Conservation (phyloP, 2,888 invertebrate genomes). For the Philereme transversata region DNA sequence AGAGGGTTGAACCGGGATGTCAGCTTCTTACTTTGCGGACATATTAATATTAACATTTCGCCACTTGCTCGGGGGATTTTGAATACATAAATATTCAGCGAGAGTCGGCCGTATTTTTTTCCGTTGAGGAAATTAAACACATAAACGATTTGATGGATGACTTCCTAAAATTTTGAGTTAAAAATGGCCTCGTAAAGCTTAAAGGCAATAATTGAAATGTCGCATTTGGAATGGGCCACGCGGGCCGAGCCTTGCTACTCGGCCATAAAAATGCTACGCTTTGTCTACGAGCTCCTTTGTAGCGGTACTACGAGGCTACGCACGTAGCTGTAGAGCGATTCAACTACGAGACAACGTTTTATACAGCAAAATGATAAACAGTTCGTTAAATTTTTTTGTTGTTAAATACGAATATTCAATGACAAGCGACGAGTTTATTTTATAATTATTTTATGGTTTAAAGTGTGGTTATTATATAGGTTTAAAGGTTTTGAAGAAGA, state of each 20-base stretch:
- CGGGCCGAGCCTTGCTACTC: constrained; percentile 2
- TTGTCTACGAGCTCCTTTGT: constrained; percentile 36
- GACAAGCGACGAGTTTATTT: no score
- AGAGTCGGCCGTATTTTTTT: constrained; percentile 22
- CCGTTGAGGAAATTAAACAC: constrained; percentile 37
- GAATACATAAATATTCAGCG: constrained; percentile 16
- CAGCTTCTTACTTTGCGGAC: constrained; percentile 4
- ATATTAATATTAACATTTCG: constrained; percentile 2
- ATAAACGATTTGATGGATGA: constrained; percentile 32
- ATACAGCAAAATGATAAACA: background rate
- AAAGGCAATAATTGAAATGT: constrained; percentile 33
- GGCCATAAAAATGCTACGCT: constrained; percentile 27
- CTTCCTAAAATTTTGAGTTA: constrained; percentile 31
- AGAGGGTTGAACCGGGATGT: constrained; percentile 17
- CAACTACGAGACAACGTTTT: constrained; percentile 11
- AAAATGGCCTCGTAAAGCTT: constrained; percentile 32
- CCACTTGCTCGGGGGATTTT: constrained; percentile 2
- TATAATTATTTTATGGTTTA: no score
- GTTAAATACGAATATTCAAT: no score
- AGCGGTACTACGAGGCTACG: constrained; percentile 30
- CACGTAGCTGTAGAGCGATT: constrained; percentile 12
- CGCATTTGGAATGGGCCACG: constrained; percentile 15
- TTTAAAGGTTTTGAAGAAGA: no score
- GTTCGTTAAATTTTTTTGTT: no score
- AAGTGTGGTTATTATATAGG: no score